These are phyloP conservation scores for Helicolenus hilgendorfi DNA, from an alignment of 2,797 vertebrate species.

Conservation along the genomic window DNA sequence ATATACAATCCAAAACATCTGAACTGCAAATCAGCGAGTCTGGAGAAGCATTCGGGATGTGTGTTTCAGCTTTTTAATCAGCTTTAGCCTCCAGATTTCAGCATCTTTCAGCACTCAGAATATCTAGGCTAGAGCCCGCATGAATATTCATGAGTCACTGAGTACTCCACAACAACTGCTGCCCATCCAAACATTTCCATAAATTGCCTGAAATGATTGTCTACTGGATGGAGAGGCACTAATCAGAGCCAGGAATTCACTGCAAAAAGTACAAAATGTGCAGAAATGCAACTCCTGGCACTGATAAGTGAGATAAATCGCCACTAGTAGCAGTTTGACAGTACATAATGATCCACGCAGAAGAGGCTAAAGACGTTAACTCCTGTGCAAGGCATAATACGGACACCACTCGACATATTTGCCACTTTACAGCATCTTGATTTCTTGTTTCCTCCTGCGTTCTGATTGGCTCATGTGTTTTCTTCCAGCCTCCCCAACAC, in stretches of 20 bases:
- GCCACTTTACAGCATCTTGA: not conserved
- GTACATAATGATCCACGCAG: not conserved
- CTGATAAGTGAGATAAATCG: not conserved
- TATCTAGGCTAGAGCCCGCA: conserved; percentile 50
- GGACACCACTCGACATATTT: not conserved
- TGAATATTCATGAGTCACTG: conserved; percentile 73
- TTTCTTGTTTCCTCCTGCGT: not conserved
- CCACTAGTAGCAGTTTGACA: not conserved
- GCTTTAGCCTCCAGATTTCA: conserved; percentile 64
- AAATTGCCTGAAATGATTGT: conserved; percentile 42
- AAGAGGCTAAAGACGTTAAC: not conserved
- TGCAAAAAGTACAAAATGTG: conserved; percentile 11
- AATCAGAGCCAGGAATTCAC: conserved; percentile 11
- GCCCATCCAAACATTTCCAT: conserved; percentile 50
- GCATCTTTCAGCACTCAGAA: conserved; percentile 49
- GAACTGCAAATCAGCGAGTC: conserved; percentile 15
- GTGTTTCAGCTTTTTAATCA: conserved; percentile 61
- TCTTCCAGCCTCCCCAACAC: conserved; percentile 85
- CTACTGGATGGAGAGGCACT: not conserved
- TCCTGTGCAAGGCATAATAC: not conserved
- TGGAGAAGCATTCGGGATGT: conserved; percentile 6
- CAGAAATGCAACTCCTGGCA: not conserved
- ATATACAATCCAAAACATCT: conserved; percentile 44
- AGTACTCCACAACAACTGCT: conserved; percentile 61
- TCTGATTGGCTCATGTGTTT: conserved; percentile 21